These are phyloP conservation scores for Enhydra lutris DNA, from an alignment of 2,113 vertebrate genomes.

Conservation along the genomic window DNA sequence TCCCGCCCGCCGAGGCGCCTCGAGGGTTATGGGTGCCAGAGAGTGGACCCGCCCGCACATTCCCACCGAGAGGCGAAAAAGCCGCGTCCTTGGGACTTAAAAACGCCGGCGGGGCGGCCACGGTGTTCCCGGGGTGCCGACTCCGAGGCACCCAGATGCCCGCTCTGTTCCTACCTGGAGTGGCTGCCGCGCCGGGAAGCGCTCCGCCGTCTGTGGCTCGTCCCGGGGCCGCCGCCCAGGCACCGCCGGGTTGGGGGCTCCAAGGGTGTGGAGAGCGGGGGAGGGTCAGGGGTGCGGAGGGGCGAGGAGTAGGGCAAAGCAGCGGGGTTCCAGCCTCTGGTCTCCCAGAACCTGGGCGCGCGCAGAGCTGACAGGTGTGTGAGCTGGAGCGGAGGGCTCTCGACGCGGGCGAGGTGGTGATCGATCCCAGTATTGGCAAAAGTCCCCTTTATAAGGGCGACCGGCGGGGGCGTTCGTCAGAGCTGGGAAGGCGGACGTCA, in stretches of 20 bases:
- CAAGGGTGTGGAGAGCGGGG: neutral
- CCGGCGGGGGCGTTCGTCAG: constrained; percentile 84
- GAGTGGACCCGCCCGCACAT: fast-evolving
- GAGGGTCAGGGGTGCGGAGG: neutral
- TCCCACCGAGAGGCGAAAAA: neutral
- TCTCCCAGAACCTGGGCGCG: neutral
- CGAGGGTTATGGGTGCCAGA: neutral
- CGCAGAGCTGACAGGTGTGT: neutral
- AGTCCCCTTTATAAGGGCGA: constrained; percentile 86
- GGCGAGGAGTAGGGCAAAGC: neutral
- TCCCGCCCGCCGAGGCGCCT: neutral
- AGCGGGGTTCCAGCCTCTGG: neutral
- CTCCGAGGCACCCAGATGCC: neutral
- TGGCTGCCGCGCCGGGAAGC: neutral
- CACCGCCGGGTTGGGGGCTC: neutral
- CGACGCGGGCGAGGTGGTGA: neutral
- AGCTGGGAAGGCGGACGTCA: constrained; percentile 83
- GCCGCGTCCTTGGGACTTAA: neutral
- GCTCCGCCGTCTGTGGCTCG: neutral
- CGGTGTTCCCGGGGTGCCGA: neutral
- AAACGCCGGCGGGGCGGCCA: neutral
- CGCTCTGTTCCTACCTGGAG: constrained; percentile 20
- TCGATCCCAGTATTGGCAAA: constrained; percentile 54
- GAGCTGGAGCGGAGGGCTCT: neutral
- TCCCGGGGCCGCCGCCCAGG: neutral